Base-by-base conservation (phyloP, 2,888 invertebrate genomes). In the Pteria penguin region DNA sequence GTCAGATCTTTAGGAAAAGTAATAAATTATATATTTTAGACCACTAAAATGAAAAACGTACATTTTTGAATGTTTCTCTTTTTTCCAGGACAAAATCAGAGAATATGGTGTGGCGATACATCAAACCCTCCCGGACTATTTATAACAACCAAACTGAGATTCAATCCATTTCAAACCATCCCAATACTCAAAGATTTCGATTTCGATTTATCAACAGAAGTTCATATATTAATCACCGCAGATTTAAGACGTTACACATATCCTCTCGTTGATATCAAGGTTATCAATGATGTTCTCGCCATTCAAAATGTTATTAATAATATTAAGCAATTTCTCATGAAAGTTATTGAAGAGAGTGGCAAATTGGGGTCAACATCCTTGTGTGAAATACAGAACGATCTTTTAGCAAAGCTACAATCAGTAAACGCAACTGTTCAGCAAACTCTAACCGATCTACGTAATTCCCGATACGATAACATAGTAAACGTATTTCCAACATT, bases 91-190 rank as follows among this genome's bases (percentile, higher is more conserved):
- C 45, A 18, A 26, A 26, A 57, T 0, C 22, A 32, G 8, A 73
- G 81, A 29, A 26, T 65, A 24, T 77, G 76, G 81, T 84, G 84
- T 69, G 84, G 82, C 14, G 54, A 67, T 36, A 29, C 36, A 61
- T 74, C 82, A 4, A 81, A 82, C 62, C 82, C 84, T 1, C 74
- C 82, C 3, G 84, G 84, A 29, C 27, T 80, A 18, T 84, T 81
- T 55, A 2, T 77, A 0, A 73, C 79, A 0, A 61, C 66, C 24
- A 26, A 69, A n/a, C 24, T 82, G 1, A 36, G 68, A 5, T 33
- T 78, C n/a, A 82, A 79, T 57, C 78, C 78, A n/a, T 81, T 83
- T 63, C 26, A 45, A 14, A 70, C 66, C 31, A 70, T 83, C 1
- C 80, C 83, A 0, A 69, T 83, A 11, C 57, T 84, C 1, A 65